Evolutionary conservation across 2,888 invertebrate genomes (phyloP).

Genomic region (Drosophila mimica): DNA sequence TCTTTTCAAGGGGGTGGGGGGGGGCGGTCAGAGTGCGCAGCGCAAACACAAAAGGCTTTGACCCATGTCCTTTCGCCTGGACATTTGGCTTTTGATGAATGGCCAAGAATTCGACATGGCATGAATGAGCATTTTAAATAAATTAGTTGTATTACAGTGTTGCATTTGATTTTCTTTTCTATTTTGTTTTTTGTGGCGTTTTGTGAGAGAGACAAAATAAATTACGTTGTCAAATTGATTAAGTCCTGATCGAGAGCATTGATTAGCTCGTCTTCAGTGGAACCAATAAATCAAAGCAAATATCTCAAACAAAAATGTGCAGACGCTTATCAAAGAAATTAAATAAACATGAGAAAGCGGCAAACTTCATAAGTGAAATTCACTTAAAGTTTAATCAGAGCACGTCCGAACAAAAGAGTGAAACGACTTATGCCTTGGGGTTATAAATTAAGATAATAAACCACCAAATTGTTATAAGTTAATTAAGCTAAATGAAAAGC

Average conservation of each 20-base stretch:
- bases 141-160: slow-evolving; percentile 74
- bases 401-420: slow-evolving; percentile 24
- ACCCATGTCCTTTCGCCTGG: slow-evolving; percentile 65
- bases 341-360: slow-evolving; percentile 40
- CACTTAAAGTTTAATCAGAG: slow-evolving; percentile 57
- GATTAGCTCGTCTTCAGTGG: slow-evolving; percentile 51
- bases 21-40: slow-evolving; percentile 32
- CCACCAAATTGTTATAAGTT: slow-evolving; percentile 80
- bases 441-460: slow-evolving; percentile 79
- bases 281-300: slow-evolving; percentile 61
- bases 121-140: slow-evolving; percentile 80
- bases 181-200: neutral
- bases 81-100: slow-evolving; percentile 78
- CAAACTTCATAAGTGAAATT: slow-evolving; percentile 42
- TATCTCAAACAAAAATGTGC: slow-evolving; percentile 8
- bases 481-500: slow-evolving; percentile 81
- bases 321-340: slow-evolving; percentile 27
- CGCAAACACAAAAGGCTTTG: slow-evolving; percentile 66
- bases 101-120: slow-evolving; percentile 73
- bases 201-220: slow-evolving; percentile 37
- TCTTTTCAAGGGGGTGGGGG: slow-evolving; percentile 39
- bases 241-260: slow-evolving; percentile 54
- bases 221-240: slow-evolving; percentile 67
- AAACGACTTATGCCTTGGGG: slow-evolving; percentile 57
- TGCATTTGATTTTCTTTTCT: slow-evolving; percentile 33